A percentile compares a stretch with the other conserved stretches of the same genome.
phyloP scores from a whole-genome alignment of 1,140 invertebrate genomes.

The fruit fly (Drosophila melanogaster) region Release_6_plus_ISO1_MT NC_004354.4:612501-613000 shows the following conservation, averaged over 20 bases:
- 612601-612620: constrained; percentile 97
- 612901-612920: constrained; percentile 91
- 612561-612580: constrained; percentile 92
- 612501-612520: constrained; percentile 90
- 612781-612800: constrained; percentile 91
- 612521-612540: constrained; percentile 89
- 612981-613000: constrained; percentile 91
- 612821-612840: constrained; percentile 90
- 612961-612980: constrained; percentile 89
- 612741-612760: constrained; percentile 89
- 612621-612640: constrained; percentile 96
- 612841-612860: constrained; percentile 89
- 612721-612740: constrained; percentile 87
- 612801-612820: constrained; percentile 90
- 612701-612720: constrained; percentile 86
- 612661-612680: constrained; percentile 87
- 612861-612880: constrained; percentile 90
- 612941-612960: constrained; percentile 91
- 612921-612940: constrained; percentile 92
- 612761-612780: constrained; percentile 88
- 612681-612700: constrained; percentile 87
- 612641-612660: constrained; percentile 97
- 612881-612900: constrained; percentile 91
- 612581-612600: constrained; percentile 93
- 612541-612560: constrained; percentile 92